phyloP scores from a whole-genome alignment of 2,113 vertebrate genomes.

The Nestor notabilis region DNA sequence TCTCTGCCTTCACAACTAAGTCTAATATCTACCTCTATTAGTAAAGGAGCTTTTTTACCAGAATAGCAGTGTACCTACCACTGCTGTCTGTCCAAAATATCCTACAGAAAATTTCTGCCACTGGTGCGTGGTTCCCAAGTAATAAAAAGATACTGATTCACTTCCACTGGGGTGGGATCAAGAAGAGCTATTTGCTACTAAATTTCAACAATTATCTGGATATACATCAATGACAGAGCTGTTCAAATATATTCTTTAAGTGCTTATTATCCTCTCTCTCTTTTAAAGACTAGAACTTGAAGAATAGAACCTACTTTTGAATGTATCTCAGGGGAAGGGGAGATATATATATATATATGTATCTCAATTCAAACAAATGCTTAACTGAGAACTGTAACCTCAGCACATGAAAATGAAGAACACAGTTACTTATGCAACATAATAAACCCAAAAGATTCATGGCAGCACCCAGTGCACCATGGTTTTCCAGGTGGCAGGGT shows the following conservation, averaged over 20 bases:
- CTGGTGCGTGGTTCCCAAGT: neutral
- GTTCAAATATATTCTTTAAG: constrained; percentile 40
- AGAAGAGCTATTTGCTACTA: neutral
- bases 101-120: neutral
- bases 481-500: neutral
- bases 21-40: neutral
- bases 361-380: neutral
- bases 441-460: neutral
- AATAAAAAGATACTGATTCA: neutral
- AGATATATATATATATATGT: neutral
- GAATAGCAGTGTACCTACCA: neutral
- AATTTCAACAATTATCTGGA: constrained; percentile 8
- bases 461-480: neutral
- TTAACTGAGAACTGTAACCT: neutral
- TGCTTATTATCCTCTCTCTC: neutral
- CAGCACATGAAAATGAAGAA: neutral
- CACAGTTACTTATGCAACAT: neutral
- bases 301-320: neutral
- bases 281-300: neutral
- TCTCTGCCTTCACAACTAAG: neutral
- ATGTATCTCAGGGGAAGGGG: accelerated
- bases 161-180: neutral
- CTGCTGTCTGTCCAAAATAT: neutral
- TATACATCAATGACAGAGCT: neutral
- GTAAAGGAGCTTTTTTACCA: neutral